Evolutionary conservation across 92 coral and sea anemone genomes (phyloP).

Genomic region (Isaurus tuberculatus): DNA sequence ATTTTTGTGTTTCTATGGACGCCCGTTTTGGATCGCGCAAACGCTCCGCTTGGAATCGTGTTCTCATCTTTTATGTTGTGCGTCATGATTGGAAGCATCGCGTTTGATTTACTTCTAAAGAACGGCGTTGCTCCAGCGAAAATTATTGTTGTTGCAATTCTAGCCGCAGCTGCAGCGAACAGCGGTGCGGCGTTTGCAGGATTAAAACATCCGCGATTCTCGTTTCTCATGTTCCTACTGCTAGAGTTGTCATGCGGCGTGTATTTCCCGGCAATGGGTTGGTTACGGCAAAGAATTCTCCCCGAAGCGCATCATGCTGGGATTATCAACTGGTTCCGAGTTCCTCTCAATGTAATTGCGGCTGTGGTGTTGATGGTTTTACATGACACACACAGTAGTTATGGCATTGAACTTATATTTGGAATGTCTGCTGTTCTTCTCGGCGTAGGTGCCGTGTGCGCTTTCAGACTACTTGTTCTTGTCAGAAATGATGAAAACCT

Average conservation of each 20-base stretch:
- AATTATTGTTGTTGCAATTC: slow-evolving; percentile 72
- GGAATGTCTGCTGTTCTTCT: slow-evolving; percentile 88
- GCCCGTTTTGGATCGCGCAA: slow-evolving; percentile 93
- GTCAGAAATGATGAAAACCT: slow-evolving; percentile 75
- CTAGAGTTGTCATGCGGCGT: slow-evolving; percentile 94
- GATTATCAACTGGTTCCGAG: slow-evolving; percentile 98
- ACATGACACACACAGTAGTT: slow-evolving; percentile 96
- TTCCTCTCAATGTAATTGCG: slow-evolving; percentile 91
- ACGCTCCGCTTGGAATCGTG: slow-evolving; percentile 92
- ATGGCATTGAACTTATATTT: slow-evolving; percentile 95
- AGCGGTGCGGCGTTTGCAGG: slow-evolving; percentile 91
- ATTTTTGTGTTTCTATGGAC: slow-evolving; percentile 99
- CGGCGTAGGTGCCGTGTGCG: slow-evolving; percentile 79
- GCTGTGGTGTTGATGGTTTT: slow-evolving; percentile 92
- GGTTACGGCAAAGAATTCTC: slow-evolving; percentile 91
- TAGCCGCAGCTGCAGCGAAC: slow-evolving; percentile 83
- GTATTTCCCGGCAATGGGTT: slow-evolving; percentile 98
- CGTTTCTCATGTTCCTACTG: slow-evolving; percentile 87
- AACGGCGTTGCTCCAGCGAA: slow-evolving; percentile 76
- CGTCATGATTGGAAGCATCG: slow-evolving; percentile 84
- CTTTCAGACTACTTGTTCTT: slow-evolving; percentile 71
- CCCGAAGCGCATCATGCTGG: slow-evolving; percentile 99
- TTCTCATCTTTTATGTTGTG: slow-evolving; percentile 97
- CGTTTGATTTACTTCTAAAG: slow-evolving; percentile 75
- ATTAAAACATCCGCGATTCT: slow-evolving; percentile 87